Evolutionary conservation across 2,888 invertebrate genomes (phyloP).

Genomic region (Apoda limacodes): DNA sequence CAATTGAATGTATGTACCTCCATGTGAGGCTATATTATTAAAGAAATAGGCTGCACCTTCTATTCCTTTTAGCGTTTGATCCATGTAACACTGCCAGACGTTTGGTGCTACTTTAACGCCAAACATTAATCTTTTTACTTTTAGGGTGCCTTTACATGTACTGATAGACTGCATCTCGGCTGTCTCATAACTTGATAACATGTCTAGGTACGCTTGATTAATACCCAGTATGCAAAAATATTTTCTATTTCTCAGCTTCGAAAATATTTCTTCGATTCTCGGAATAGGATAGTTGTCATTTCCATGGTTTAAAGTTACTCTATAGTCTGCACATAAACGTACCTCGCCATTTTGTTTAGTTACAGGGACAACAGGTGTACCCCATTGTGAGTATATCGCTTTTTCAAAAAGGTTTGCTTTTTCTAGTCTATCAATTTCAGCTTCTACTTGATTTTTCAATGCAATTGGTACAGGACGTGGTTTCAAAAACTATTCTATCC

Average conservation of each 20-base stretch:
- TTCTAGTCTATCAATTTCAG: neutral
- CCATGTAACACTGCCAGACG: slow-evolving; percentile 7
- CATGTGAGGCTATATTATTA: neutral
- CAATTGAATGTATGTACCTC: neutral
- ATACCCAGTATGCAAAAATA: slow-evolving; percentile 14
- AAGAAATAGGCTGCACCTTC: neutral
- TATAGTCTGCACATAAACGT: slow-evolving; percentile 9
- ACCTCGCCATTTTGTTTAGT: slow-evolving; percentile 4
- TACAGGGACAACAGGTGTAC: slow-evolving; percentile 4
- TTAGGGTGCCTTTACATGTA: slow-evolving; percentile 24
- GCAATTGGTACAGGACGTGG: neutral
- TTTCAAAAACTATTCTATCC: neutral
- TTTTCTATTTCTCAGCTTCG: slow-evolving; percentile 1
- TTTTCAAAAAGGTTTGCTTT: neutral
- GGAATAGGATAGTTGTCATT: slow-evolving; percentile 7
- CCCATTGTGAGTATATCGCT: slow-evolving; percentile 5
- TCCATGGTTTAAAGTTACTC: slow-evolving; percentile 5
- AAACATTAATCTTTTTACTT: slow-evolving; percentile 25
- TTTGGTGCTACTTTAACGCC: slow-evolving; percentile 13
- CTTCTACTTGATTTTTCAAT: neutral
- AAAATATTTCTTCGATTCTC: slow-evolving; percentile 5
- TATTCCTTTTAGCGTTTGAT: neutral
- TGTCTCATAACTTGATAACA: slow-evolving; percentile 8
- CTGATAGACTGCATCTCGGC: slow-evolving; percentile 17
- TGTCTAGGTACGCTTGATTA: slow-evolving; percentile 16